These are phyloP conservation scores for Venustoraphidia nigricollis DNA, from an alignment of 2,888 invertebrate genomes.

Conservation along the genomic window DNA sequence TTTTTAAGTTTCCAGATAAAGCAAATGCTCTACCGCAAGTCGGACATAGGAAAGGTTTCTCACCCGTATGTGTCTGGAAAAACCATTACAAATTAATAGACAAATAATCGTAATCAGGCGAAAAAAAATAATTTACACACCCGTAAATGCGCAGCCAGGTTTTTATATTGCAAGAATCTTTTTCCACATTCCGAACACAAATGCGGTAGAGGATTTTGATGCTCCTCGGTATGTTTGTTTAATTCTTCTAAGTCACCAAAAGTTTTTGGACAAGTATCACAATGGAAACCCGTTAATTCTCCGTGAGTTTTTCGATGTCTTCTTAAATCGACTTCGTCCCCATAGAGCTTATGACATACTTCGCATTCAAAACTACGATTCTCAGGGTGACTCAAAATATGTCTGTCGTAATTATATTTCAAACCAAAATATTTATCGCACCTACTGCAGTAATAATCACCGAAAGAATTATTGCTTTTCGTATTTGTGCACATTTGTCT, in stretches of 20 bases:
- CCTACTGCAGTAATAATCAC: too few species aligned
- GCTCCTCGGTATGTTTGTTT: not conserved
- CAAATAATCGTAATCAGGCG: not conserved
- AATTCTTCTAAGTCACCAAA: not conserved
- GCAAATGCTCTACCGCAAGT: slow-evolving; percentile 35
- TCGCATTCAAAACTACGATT: too few species aligned
- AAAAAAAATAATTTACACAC: not conserved
- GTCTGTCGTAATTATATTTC: too few species aligned
- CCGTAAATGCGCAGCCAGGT: not conserved
- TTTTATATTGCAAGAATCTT: not conserved
- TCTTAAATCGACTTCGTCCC: too few species aligned
- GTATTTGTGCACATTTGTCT: too few species aligned
- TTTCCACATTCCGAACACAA: slow-evolving; percentile 1
- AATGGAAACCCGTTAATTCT: not conserved
- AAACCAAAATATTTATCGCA: too few species aligned
- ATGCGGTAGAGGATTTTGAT: not conserved
- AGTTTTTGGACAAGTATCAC: not conserved
- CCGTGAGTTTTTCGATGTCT: too few species aligned
- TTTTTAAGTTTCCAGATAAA: slow-evolving; percentile 1
- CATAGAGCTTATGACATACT: too few species aligned
- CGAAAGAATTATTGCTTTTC: too few species aligned
- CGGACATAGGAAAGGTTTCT: slow-evolving; percentile 32
- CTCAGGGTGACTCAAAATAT: too few species aligned
- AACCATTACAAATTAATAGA: not conserved
- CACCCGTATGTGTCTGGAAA: slow-evolving; percentile 36